These are phyloP conservation scores for Sepioteuthis lessoniana DNA, from an alignment of 2,888 invertebrate species.

Conservation along the genomic window DNA sequence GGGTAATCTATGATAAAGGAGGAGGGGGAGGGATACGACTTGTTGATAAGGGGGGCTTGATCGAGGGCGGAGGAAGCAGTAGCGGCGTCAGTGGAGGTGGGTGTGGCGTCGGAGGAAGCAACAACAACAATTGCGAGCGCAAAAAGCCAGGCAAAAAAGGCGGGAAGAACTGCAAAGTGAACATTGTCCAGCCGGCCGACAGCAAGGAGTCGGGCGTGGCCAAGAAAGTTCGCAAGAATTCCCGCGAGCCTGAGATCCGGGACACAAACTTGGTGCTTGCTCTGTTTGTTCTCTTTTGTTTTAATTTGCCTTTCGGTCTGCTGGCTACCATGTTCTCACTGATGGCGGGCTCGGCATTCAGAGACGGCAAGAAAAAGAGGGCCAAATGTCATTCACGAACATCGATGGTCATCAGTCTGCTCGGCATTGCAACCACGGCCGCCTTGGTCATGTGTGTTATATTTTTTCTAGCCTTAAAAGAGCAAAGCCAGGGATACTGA, in stretches of 20 bases:
- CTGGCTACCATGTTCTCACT: conserved; percentile 46
- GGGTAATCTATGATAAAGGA: background rate
- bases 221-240: conserved; percentile 42
- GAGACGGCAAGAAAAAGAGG: conserved; percentile 44
- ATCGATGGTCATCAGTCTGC: conserved; percentile 49
- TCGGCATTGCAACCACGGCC: conserved; percentile 48
- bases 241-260: conserved; percentile 37
- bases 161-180: conserved; percentile 12
- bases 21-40: background rate
- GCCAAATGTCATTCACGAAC: conserved; percentile 47
- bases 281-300: conserved; percentile 43
- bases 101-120: background rate
- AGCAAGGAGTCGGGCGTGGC: background rate
- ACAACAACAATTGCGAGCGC: conserved; percentile 37
- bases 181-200: conserved; percentile 34
- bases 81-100: background rate
- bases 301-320: conserved; percentile 45
- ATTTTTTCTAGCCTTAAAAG: conserved; percentile 46
- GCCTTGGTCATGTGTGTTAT: conserved; percentile 41
- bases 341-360: conserved; percentile 47
- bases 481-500: conserved; percentile 45
- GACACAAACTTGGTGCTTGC: conserved; percentile 46
- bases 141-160: conserved; percentile 36
- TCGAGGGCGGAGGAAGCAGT: background rate
- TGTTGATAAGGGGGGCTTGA: background rate